Conservation (phyloP, 2,888 invertebrate genomes). For the Caenorhabditis sinica region DNA sequence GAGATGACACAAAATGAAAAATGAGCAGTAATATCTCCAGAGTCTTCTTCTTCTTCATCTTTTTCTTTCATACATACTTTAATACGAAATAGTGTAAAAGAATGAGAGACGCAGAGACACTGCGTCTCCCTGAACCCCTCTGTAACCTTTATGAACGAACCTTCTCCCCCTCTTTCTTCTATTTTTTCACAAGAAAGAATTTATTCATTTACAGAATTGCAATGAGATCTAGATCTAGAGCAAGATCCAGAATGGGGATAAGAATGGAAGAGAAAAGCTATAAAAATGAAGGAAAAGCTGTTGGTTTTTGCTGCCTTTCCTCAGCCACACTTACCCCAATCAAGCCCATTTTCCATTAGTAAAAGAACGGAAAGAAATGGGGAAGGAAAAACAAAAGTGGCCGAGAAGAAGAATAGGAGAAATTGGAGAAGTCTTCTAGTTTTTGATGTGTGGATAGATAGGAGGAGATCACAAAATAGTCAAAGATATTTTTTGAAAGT, state of each 20-base stretch:
- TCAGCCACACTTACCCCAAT: background rate
- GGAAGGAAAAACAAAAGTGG: constrained; percentile 27
- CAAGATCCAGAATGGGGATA: background rate
- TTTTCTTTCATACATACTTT: constrained; percentile 47
- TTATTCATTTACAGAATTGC: constrained; percentile 50
- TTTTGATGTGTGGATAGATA: constrained; percentile 5
- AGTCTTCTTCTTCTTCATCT: background rate
- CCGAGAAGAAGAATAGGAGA: background rate
- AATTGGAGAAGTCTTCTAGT: constrained; percentile 23
- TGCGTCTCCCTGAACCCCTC: constrained; percentile 27
- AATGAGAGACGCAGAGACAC: constrained; percentile 30
- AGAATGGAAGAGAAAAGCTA: background rate
- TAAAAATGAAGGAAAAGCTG: background rate
- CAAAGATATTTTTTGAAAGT: background rate
- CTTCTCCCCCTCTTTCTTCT: background rate
- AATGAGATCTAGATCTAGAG: constrained; percentile 14
- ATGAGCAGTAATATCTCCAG: constrained; percentile 58
- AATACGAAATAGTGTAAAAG: constrained; percentile 27
- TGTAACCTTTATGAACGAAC: constrained; percentile 30
- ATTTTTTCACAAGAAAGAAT: background rate
- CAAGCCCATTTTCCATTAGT: constrained; percentile 26
- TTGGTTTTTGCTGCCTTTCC: constrained; percentile 1
- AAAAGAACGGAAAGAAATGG: background rate
- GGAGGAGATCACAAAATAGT: background rate
- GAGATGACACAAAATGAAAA: constrained; percentile 62